Conservation (phyloP, 2,797 vertebrate genomes). For the Tapera naevia region DNA sequence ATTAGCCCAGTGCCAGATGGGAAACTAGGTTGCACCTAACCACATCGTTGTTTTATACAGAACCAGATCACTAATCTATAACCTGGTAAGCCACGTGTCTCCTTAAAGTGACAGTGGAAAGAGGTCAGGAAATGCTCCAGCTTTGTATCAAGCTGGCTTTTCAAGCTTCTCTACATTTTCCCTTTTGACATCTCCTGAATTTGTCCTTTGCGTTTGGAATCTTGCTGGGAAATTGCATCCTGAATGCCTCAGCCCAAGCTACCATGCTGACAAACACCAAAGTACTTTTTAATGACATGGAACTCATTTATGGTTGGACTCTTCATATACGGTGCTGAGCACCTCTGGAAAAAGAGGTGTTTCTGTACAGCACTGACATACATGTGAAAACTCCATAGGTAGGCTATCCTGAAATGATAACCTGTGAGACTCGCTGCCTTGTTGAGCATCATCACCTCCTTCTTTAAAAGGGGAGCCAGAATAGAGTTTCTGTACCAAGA, state of each 20-base stretch:
- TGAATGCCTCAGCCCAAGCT: neutral
- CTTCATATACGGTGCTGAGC: neutral
- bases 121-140: neutral
- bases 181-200: neutral
- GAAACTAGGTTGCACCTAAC: neutral
- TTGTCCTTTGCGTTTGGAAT: neutral
- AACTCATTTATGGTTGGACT: neutral
- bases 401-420: neutral
- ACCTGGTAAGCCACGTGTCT: accelerated
- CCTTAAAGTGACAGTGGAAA: neutral
- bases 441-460: neutral
- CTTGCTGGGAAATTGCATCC: neutral
- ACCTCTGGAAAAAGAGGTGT: neutral
- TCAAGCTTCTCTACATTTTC: neutral
- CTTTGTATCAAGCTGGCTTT: neutral
- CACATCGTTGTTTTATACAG: neutral
- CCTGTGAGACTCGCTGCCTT: neutral
- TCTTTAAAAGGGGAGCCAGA: neutral
- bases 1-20: neutral
- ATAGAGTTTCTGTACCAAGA: neutral
- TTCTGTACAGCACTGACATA: neutral
- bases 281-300: neutral
- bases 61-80: neutral
- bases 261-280: neutral
- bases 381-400: neutral